Conservation (phyloP, 1,140 invertebrate species). For the Musca vetustissima region DNA sequence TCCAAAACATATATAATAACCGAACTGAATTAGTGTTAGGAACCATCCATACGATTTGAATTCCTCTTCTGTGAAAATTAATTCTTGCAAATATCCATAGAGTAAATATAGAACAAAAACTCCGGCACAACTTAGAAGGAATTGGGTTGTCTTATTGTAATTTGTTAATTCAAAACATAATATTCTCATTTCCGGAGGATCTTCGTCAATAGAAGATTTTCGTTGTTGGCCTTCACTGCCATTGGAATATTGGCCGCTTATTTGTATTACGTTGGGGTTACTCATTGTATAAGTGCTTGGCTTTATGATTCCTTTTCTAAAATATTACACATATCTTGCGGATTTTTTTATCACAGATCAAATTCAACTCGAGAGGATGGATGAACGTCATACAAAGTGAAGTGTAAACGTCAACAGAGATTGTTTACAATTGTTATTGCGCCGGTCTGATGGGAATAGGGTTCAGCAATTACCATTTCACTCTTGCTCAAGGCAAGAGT, state of each 20-base stretch:
- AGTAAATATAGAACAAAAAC: conserved; percentile 87
- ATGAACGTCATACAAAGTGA: too few species aligned
- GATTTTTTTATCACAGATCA: too few species aligned
- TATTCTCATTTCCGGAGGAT: conserved; percentile 60
- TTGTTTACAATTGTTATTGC: not conserved
- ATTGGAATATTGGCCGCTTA: not conserved
- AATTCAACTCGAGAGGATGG: too few species aligned
- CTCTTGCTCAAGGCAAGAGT: too few species aligned
- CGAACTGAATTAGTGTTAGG: conserved; percentile 89
- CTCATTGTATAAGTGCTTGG: not conserved
- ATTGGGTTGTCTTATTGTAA: conserved; percentile 69
- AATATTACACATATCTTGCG: too few species aligned
- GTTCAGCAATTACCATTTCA: too few species aligned
- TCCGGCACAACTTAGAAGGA: conserved; percentile 72
- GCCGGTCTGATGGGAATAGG: too few species aligned
- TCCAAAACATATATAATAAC: conserved; percentile 81
- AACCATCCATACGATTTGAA: conserved; percentile 91
- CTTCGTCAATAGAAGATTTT: not conserved
- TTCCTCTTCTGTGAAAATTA: conserved; percentile 87
- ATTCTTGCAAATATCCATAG: conserved; percentile 92
- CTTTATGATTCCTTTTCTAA: too few species aligned
- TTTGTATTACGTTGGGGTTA: conserved; percentile 8
- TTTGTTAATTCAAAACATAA: conserved; percentile 74
- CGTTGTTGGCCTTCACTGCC: not conserved
- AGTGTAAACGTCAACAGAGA: conserved; percentile 10